Percentiles rank a stretch among this genome's conserved stretches.
phyloP scores from a whole-genome alignment of 2,113 vertebrate genomes.

The Tragelaphus imberbis region DNA sequence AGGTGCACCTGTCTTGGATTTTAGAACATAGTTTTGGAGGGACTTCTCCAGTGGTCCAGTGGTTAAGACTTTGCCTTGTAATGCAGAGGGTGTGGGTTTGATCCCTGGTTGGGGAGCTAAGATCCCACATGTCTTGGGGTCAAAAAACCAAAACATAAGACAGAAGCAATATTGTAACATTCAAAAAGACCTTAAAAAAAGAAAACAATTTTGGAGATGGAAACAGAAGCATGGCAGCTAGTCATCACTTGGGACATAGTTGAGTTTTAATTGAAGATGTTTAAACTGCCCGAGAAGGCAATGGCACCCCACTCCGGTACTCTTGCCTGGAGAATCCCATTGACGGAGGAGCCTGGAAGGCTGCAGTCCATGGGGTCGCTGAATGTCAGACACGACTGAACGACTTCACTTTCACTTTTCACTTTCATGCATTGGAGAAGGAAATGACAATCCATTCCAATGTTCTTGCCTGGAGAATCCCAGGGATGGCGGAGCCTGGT shows the following conservation, averaged over 20 bases:
- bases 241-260: neutral
- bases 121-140: neutral
- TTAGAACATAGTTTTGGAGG: neutral
- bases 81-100: neutral
- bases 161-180: neutral
- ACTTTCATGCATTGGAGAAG: too few species aligned
- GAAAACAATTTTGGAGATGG: neutral
- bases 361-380: too few species aligned
- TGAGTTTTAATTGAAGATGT: constrained; percentile 18
- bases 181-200: neutral
- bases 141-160: neutral
- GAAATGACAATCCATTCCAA: too few species aligned
- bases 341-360: too few species aligned
- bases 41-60: neutral
- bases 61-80: neutral
- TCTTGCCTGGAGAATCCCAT: too few species aligned
- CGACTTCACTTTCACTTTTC: too few species aligned
- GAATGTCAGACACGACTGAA: too few species aligned
- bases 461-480: too few species aligned
- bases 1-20: neutral
- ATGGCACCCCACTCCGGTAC: too few species aligned
- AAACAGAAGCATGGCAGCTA: neutral
- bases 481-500: too few species aligned
- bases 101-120: neutral
- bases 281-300: neutral